Conservation (phyloP, 2,888 invertebrate genomes). For the Patella ulyssiponensis region DNA sequence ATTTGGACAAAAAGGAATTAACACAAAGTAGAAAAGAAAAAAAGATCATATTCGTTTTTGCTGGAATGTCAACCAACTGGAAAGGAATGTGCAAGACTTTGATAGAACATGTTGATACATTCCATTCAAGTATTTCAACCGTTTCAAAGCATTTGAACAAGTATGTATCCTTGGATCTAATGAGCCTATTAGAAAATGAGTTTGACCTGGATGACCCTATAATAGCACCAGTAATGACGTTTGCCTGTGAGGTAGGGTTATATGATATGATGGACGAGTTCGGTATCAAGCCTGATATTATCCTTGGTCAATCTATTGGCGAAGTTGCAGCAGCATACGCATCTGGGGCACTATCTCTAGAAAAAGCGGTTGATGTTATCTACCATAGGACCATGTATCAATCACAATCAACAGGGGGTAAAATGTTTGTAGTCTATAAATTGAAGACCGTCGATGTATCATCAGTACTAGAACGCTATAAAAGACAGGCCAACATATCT, state of each 20-base stretch:
- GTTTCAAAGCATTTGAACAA: slow-evolving; percentile 32
- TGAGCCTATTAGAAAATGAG: slow-evolving; percentile 25
- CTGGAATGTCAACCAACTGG: slow-evolving; percentile 52
- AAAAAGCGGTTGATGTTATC: slow-evolving; percentile 25
- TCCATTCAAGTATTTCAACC: slow-evolving; percentile 33
- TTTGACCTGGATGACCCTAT: slow-evolving; percentile 39
- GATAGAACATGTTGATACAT: slow-evolving; percentile 27
- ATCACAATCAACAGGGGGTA: slow-evolving; percentile 21
- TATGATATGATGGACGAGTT: slow-evolving; percentile 40
- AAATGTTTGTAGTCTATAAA: slow-evolving; percentile 26
- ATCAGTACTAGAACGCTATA: not conserved
- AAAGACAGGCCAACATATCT: slow-evolving; percentile 15
- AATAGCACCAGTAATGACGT: slow-evolving; percentile 45
- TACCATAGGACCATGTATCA: slow-evolving; percentile 22
- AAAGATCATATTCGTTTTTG: slow-evolving; percentile 43
- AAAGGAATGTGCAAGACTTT: slow-evolving; percentile 48
- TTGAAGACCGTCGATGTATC: slow-evolving; percentile 15
- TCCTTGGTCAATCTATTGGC: slow-evolving; percentile 54
- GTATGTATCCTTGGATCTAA: slow-evolving; percentile 30
- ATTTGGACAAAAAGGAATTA: not conserved
- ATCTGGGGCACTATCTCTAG: slow-evolving; percentile 21
- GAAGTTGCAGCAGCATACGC: slow-evolving; percentile 53
- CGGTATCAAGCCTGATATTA: slow-evolving; percentile 39
- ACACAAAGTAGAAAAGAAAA: not conserved
- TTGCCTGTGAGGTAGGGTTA: slow-evolving; percentile 48